These are phyloP conservation scores for Exephanes ischioxanthus DNA, from an alignment of 2,888 invertebrate species.

Conservation along the genomic window DNA sequence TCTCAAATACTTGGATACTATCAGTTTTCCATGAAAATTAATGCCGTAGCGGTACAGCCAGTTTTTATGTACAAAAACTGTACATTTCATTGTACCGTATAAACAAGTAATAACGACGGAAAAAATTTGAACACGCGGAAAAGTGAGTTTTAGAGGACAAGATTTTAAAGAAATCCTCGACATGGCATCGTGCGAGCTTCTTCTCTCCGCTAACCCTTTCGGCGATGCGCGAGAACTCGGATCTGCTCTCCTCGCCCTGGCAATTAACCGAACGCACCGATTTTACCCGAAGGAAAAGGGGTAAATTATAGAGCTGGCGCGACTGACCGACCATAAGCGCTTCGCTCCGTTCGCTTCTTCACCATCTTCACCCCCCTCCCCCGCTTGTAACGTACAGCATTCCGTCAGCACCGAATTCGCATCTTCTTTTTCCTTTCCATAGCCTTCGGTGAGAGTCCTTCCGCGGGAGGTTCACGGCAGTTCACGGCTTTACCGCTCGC, in stretches of 20 bases:
- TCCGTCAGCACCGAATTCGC: conserved; percentile 62
- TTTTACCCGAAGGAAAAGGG: conserved; percentile 78
- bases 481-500: conserved; percentile 15
- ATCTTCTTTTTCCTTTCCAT: conserved; percentile 47
- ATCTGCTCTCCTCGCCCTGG: conserved; percentile 70
- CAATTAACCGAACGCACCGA: conserved; percentile 80
- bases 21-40: background rate
- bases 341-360: conserved; percentile 54
- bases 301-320: conserved; percentile 79
- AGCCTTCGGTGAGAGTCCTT: conserved; percentile 34
- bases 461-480: conserved; percentile 25
- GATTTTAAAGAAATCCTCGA: background rate
- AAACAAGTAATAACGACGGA: background rate
- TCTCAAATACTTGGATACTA: background rate
- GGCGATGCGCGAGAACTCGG: conserved; percentile 35
- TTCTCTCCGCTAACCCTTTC: conserved; percentile 8
- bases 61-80: too few relatives aligned
- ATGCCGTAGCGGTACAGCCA: too few relatives aligned
- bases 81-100: background rate
- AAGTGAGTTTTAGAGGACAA: background rate
- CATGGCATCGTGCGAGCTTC: background rate
- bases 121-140: background rate
- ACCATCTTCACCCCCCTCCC: conserved; percentile 63
- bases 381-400: conserved; percentile 45
- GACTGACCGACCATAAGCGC: conserved; percentile 60